Percentiles rank a stretch among this genome's conserved stretches.
phyloP scores from a whole-genome alignment of 2,113 vertebrate species.

The Antennarius striatus region DNA sequence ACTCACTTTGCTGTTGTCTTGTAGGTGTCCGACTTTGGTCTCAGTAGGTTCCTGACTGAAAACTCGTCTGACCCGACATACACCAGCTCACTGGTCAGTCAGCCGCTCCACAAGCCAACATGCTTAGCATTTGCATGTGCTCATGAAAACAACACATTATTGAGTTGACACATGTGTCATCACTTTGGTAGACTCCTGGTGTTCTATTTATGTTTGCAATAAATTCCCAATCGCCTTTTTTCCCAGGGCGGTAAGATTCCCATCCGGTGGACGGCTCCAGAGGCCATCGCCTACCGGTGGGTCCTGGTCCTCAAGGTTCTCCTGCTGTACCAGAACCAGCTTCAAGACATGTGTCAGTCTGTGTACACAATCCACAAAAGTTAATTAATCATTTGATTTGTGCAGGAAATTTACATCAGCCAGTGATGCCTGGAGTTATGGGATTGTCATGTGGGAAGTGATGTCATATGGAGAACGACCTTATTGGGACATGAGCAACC shows the following conservation, averaged over 20 bases:
- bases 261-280: conserved; percentile 85
- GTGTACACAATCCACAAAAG: too few relatives aligned
- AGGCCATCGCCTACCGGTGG: conserved; percentile 80
- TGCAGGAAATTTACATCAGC: conserved; percentile 84
- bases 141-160: too few relatives aligned
- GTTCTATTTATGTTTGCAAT: background rate
- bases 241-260: conserved; percentile 85
- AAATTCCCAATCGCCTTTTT: too few relatives aligned
- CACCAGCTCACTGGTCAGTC: conserved; percentile 70
- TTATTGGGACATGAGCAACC: conserved; percentile 85
- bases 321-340: too few relatives aligned
- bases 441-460: conserved; percentile 87
- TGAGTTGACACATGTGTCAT: too few relatives aligned
- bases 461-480: conserved; percentile 86
- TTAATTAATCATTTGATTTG: background rate
- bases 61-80: conserved; percentile 70
- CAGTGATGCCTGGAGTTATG: conserved; percentile 85
- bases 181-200: background rate
- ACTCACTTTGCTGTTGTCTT: background rate
- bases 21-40: conserved; percentile 70
- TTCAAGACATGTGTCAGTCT: too few relatives aligned
- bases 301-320: background rate
- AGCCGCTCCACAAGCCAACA: background rate
- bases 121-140: background rate
- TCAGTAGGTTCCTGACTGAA: conserved; percentile 67